These are phyloP conservation scores for Heterotilapia buettikoferi DNA, from an alignment of 2,113 vertebrate genomes.

Conservation along the genomic window DNA sequence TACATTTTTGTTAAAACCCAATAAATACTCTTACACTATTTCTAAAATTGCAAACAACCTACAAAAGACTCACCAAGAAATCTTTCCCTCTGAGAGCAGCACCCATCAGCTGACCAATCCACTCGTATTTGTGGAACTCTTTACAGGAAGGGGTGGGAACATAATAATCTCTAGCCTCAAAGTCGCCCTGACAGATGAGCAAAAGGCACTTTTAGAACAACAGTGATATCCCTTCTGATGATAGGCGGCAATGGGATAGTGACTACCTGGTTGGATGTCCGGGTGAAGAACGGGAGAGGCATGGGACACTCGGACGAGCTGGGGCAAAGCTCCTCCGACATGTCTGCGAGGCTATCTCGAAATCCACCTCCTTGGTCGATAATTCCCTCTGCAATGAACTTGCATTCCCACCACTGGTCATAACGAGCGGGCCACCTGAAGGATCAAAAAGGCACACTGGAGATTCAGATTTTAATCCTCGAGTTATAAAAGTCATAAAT, in stretches of 20 bases:
- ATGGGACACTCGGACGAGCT: constrained; percentile 89
- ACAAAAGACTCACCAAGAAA: constrained; percentile 81
- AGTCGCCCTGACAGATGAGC: constrained; percentile 75
- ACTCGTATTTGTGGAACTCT: constrained; percentile 90
- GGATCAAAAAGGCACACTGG: neutral
- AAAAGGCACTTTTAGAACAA: neutral
- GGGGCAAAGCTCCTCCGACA: constrained; percentile 97
- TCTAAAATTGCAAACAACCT: neutral
- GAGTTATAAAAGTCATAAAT: neutral
- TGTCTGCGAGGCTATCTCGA: constrained; percentile 94
- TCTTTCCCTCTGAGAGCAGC: constrained; percentile 94
- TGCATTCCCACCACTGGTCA: constrained; percentile 99
- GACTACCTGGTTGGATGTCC: constrained; percentile 91
- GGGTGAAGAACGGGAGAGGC: constrained; percentile 90
- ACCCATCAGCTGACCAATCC: constrained; percentile 98
- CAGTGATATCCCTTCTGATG: neutral
- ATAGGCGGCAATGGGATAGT: neutral
- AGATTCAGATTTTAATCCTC: neutral
- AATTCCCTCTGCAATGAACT: constrained; percentile 97
- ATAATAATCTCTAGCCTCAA: constrained; percentile 94
- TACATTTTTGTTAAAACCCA: neutral
- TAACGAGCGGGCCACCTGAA: constrained; percentile 91
- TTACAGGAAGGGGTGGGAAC: constrained; percentile 94
- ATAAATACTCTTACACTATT: neutral
- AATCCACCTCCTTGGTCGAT: constrained; percentile 98